phyloP scores from a whole-genome alignment of 2,888 invertebrate species.

The Netelia inedita region DNA sequence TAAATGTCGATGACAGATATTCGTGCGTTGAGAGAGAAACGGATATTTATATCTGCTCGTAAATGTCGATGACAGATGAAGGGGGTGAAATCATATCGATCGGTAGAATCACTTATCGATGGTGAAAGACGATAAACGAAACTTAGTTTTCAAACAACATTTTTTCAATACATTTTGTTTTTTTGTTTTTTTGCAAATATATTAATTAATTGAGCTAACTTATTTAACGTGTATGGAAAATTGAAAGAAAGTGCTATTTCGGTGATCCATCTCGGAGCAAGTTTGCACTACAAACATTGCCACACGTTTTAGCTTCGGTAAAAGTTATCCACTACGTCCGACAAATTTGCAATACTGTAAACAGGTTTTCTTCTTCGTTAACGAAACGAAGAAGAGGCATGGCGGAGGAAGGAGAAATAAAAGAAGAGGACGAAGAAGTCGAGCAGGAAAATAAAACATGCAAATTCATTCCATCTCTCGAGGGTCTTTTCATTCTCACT shows the following conservation, averaged over 20 bases:
- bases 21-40: neutral
- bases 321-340: slow-evolving; percentile 15
- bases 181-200: too few relatives aligned
- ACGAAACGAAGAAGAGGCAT: slow-evolving; percentile 42
- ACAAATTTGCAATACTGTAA: slow-evolving; percentile 71
- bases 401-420: slow-evolving; percentile 22
- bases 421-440: slow-evolving; percentile 22
- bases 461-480: slow-evolving; percentile 70
- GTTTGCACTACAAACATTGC: neutral
- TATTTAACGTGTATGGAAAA: too few relatives aligned
- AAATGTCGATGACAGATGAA: slow-evolving; percentile 32
- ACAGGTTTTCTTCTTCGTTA: slow-evolving; percentile 76
- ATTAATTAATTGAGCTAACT: too few relatives aligned
- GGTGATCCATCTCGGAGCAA: too few relatives aligned
- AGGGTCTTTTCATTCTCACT: slow-evolving; percentile 75
- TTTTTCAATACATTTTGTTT: too few relatives aligned
- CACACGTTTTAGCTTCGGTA: slow-evolving; percentile 6
- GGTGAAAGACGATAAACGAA: neutral
- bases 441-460: slow-evolving; percentile 62
- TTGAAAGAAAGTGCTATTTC: too few relatives aligned
- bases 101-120: neutral
- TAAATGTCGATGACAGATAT: slow-evolving; percentile 43
- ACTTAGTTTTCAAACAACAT: neutral
- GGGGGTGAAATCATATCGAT: slow-evolving; percentile 8
- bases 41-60: slow-evolving; percentile 48